Base-by-base conservation (phyloP, 2,888 invertebrate genomes). In the Stenotaenia linearis region DNA sequence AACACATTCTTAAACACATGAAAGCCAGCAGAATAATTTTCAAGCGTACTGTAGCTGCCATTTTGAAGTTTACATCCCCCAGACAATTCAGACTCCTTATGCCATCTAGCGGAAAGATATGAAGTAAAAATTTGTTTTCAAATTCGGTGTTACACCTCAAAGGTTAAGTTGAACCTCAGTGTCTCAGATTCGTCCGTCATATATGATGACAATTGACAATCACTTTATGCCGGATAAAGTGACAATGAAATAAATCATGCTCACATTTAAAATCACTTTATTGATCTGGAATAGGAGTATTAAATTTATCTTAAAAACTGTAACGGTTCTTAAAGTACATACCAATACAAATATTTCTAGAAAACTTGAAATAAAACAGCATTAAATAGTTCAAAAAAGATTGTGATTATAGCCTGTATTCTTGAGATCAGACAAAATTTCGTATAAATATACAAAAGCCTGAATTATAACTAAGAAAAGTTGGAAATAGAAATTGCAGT, bases 261-360 rank as follows among this genome's bases (percentile, higher is more conserved):
- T 45, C 56, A 56, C 56, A 21, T 56, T 56, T 56, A 56, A n/a
- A 56, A 56, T 56, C 56, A 56, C 56, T 56, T 56, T 56, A 56
- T 56, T 56, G 56, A 56, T 23, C 21, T 56, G 7, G 56, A 56
- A 56, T 56, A 56, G 12, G 56, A 56, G 56, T 56, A 56, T 56
- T 56, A 56, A 56, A 56, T 56, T 18, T 56, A 56, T 21, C 21
- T 56, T 21, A 56, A 56, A 40, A 56, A 56, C 56, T 56, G 56
- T 56, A 56, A 56, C 21, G 56, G 56, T 56, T 56, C 12, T 40
- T 56, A 56, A 56, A 4, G 56, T 56, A 56, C 56, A 12, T 21
- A 56, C 56, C 56, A 56, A 56, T 56, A 56, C 56, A 56, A 56
- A 56, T 56, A 56, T 56, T 23, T 56, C 56, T 56, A 56, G 18